Base-by-base conservation (phyloP, 2,797 vertebrate genomes). In the Kryptopterus vitreolus region DNA sequence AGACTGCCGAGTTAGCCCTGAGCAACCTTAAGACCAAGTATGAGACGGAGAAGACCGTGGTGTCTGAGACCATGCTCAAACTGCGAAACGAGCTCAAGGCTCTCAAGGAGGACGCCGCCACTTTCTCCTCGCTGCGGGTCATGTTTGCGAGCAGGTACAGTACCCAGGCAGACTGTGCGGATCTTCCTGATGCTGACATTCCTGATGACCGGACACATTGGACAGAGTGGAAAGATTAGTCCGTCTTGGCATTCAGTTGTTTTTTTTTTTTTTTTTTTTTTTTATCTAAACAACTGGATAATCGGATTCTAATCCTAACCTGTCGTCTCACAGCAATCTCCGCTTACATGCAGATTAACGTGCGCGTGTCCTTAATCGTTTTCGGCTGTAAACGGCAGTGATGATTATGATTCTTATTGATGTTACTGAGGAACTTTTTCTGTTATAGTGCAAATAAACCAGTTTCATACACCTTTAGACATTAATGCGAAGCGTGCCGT, bases 21-120 rank as follows among this genome's bases (percentile, higher is more conserved):
- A 93, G 92, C 80, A 96, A 96, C 87, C 85, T 96, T 85, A 96
- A 96, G 89, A 94, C 93, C 74, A 96, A 96, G 86, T 96, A 95
- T 3, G 95, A 96, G 87, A 94, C 93, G 0, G 95, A 96, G 92
- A 96, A 96, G 90, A 88, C 91, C 82, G 89, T 95, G 88, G 93
- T 96, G 87, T 92, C 95, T 0, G 95, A 95, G 85, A 95, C 94
- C 4, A 95, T 96, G 95, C 87, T 92, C 89, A 96, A 95, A 84
- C 90, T 96, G 78, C 88, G 95, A 63, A 95, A 95, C 1, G 95
- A 96, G 87, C 92, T 96, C 11, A 96, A 96, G 84, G 93, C 92
- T 38, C 86, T 96, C 83, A 96, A 95, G 87, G 95, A 96, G 85
- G 95, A 96, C 3, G 94, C 95, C 0, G 95, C 95, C 74, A 96